Evolutionary conservation across 2,888 invertebrate species (phyloP), one percentile per base, ranked within the genome.

Genomic region (Callyntrura guangdongensis): DNA sequence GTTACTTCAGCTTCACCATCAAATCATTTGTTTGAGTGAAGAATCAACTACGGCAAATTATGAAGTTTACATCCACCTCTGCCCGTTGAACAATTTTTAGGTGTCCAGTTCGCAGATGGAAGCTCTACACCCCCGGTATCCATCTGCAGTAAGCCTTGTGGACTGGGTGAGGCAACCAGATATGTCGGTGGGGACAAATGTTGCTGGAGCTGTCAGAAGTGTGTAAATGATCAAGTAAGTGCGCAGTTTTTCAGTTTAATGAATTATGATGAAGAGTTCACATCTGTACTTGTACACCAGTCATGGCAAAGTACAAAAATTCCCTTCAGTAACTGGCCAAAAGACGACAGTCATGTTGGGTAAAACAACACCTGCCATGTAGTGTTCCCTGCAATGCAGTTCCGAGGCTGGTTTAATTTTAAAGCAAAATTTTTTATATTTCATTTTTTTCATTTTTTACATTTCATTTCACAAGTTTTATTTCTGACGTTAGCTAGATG

Each of bases 191-290:
- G 98, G 0, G 98, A 98, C 95, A 97, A 97, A 95, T 98, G 98
- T 95, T 98, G 98, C 95, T 98, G 98, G 98, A 98, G 98, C 95
- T 98, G 98, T 95, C 97, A 97, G 95, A 97, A 97, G 95, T 98
- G 99, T 95, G 97, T 97, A 74, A 97, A 97, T 94, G 98, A 98
- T 95, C 97, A 98, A 96, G 97, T 97, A 95, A 95, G 95, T 94
- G 17, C 25, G 12, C 45, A 20, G 61, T 79, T 85, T 85, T 61
- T 82, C 45, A 82, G 53, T 69, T 25, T 86, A 79, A 67, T 87
- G 72, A 79, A 47, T 87, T 86, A 61, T 56, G 74, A 86, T 56
- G 74, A 86, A 72, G 5, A 45, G 82, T 17, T 72, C 72, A 45
- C 20, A 8, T n/a, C 17, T 47, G 25, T 36, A 36, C 36, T 9